Base-by-base conservation (phyloP, 2,888 invertebrate species). In the Leucoptera coffeella region DNA sequence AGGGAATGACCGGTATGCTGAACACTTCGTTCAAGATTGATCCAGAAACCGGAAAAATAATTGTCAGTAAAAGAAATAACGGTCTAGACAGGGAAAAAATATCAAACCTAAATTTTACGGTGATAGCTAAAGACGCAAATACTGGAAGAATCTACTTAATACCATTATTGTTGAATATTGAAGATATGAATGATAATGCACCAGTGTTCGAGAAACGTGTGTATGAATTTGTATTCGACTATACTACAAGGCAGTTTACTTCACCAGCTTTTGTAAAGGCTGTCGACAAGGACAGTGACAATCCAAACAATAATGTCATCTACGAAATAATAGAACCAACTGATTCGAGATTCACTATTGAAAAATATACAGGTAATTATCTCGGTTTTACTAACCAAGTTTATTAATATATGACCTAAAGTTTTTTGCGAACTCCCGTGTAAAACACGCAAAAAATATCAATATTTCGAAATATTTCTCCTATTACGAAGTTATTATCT, bases 61-160 rank as follows among this genome's bases (percentile, higher is more conserved):
- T 84, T 4, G 82, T 94, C 15, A 81, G 82, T 17, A 82, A 79
- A 23, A 78, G 82, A 40, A 79, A 79, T 34, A 77, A 82, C 38
- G 78, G 79, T 13, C 80, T 93, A 36, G 94, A 96, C 56, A 79
- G 91, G 21, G 92, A 93, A 62, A 69, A 76, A 17, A 80, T 81
- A 58, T 76, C 83, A 38, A 82, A 81, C 39, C 78, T 88, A 52
- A 77, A 81, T 50, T 75, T 93, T 40, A 80, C 80, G 45, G 84
- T 94, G 33, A 86, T 87, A 69, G 94, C 93, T 32, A 78, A 85
- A 36, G 94, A 95, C 60, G n/a, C n/a, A n/a, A 85, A 85, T 48
- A 82, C 88, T 40, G 89, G 90, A 28, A 72, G 76, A 40, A 91
- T 90, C 30, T 80, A 84, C 48, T 75, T 77, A 39, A 81, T 85